phyloP scores from a whole-genome alignment of 2,113 vertebrate species.

The Centropus unirufus region DNA sequence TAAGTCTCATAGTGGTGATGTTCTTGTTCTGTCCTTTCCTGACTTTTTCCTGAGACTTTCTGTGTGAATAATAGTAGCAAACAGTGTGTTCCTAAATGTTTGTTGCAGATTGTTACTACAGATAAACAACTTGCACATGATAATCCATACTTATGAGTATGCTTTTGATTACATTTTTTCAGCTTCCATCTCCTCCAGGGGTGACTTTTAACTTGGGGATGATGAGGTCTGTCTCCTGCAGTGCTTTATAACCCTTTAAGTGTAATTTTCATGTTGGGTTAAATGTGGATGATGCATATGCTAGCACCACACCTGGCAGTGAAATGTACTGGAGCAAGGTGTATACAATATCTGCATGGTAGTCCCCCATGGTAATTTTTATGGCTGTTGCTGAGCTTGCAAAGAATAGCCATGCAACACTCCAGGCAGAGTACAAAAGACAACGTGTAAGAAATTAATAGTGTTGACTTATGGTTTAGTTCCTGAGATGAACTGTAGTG shows the following conservation, averaged over 20 bases:
- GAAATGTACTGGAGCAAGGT: accelerated
- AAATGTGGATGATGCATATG: too few species aligned
- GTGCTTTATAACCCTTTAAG: neutral
- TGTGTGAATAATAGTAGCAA: neutral
- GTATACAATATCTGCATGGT: too few species aligned
- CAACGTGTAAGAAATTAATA: neutral
- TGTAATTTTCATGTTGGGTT: neutral
- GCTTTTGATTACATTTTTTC: neutral
- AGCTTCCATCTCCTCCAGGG: neutral
- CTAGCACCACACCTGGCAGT: neutral
- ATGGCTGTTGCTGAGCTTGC: neutral
- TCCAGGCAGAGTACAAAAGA: neutral
- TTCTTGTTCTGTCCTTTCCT: neutral
- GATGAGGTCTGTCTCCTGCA: neutral
- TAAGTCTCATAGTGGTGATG: neutral
- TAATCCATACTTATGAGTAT: neutral
- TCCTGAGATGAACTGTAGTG: neutral
- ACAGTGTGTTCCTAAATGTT: neutral
- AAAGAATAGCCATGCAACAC: neutral
- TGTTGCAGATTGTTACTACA: neutral
- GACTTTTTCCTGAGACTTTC: neutral
- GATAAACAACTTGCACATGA: neutral
- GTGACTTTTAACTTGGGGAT: neutral
- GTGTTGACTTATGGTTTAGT: neutral
- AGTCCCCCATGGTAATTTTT: neutral